Evolutionary conservation across 1,140 invertebrate species (phyloP).

Genomic region (Rhopalosiphum padi): DNA sequence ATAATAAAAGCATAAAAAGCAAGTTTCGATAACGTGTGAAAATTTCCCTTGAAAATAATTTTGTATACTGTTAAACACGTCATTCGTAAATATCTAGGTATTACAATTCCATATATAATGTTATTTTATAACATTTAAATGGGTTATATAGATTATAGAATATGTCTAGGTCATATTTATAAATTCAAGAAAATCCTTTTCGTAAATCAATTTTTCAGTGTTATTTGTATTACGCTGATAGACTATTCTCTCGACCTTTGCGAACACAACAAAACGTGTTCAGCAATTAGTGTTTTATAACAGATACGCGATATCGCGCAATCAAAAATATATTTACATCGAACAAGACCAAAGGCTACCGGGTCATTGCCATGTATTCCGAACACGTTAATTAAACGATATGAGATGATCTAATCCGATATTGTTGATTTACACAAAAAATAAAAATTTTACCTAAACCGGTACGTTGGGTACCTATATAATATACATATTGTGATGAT

Average conservation of each 20-base stretch:
- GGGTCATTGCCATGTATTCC: conserved; percentile 35
- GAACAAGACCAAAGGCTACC: conserved; percentile 33
- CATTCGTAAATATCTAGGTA: neutral
- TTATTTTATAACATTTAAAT: conserved; percentile 7
- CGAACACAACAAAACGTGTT: neutral
- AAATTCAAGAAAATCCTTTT: neutral
- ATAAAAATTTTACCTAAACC: neutral
- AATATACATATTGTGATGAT: neutral
- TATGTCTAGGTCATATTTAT: conserved; percentile 28
- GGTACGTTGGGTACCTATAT: neutral
- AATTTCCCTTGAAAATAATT: neutral
- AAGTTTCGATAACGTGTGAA: neutral
- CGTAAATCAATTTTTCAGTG: neutral
- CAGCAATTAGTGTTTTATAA: conserved; percentile 14
- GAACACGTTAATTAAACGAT: neutral
- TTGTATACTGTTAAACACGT: neutral
- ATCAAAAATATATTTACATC: conserved; percentile 10
- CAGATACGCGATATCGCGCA: neutral
- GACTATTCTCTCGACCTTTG: conserved; percentile 13
- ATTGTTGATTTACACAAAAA: neutral
- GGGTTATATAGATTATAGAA: neutral
- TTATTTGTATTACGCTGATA: neutral
- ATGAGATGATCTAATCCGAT: neutral
- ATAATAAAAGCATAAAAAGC: neutral
- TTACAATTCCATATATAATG: neutral